Evolutionary conservation across 1,140 invertebrate genomes (phyloP).

Genomic region (Sinonovacula constricta): DNA sequence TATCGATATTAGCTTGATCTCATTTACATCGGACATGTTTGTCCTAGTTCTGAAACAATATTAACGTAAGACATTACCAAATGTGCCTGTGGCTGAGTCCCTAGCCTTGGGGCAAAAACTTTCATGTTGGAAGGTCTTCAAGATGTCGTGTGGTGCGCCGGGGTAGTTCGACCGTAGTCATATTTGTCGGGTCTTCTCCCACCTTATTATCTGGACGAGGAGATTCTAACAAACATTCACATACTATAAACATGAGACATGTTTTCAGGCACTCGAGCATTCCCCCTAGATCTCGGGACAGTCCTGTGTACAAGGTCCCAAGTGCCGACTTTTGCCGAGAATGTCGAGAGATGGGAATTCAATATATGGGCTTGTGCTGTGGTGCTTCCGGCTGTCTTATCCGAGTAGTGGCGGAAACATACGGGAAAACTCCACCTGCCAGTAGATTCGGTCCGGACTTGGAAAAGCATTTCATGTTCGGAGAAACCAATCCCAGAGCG

Average conservation of each 20-base stretch:
- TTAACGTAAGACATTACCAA: too few relatives aligned
- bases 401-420: conserved; percentile 59
- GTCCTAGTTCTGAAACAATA: too few relatives aligned
- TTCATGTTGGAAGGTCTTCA: too few relatives aligned
- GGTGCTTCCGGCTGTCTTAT: conserved; percentile 59
- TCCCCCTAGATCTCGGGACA: conserved; percentile 27
- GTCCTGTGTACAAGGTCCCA: conserved; percentile 49
- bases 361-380: conserved; percentile 71
- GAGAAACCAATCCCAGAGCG: background rate
- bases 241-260: background rate
- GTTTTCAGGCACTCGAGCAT: background rate
- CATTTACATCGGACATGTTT: too few relatives aligned
- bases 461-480: conserved; percentile 51
- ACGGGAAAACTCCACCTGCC: conserved; percentile 59
- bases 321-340: conserved; percentile 56
- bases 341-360: conserved; percentile 59
- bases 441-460: conserved; percentile 49
- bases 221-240: background rate
- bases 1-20: too few relatives aligned
- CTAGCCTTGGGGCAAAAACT: too few relatives aligned
- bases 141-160: too few relatives aligned
- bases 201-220: background rate
- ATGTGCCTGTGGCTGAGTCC: too few relatives aligned
- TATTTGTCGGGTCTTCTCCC: background rate
- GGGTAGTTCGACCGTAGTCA: background rate